Percentiles rank a stretch among this genome's conserved stretches.
phyloP scores from a whole-genome alignment of 2,113 vertebrate species.

The Rhea americana region DNA sequence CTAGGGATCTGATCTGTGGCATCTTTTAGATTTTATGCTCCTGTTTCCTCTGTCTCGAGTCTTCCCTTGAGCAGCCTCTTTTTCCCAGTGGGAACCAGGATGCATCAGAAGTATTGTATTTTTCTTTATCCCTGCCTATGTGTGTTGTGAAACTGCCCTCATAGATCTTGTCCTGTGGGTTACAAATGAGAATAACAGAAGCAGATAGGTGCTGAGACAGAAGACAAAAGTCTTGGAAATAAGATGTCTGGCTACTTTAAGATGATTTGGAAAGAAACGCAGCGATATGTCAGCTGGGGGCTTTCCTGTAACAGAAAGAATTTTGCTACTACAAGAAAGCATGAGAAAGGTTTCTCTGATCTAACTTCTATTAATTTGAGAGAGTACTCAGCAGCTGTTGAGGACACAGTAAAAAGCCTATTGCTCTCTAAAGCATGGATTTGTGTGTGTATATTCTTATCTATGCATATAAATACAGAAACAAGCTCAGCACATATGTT shows the following conservation, averaged over 20 bases:
- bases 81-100: neutral
- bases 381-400: neutral
- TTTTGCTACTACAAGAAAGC: neutral
- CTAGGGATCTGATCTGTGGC: neutral
- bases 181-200: neutral
- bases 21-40: neutral
- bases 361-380: neutral
- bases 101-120: neutral
- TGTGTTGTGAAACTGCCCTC: neutral
- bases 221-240: neutral
- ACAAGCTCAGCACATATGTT: neutral
- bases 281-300: neutral
- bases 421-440: neutral
- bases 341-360: neutral
- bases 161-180: neutral
- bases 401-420: neutral
- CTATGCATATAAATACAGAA: neutral
- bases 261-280: neutral
- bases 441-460: neutral
- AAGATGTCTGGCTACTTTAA: neutral
- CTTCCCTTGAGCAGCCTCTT: neutral
- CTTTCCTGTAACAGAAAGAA: neutral
- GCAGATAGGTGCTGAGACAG: neutral
- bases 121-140: neutral
- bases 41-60: neutral